A percentile compares a stretch with the other conserved stretches of the same genome.
Conservation (phyloP, 1,140 invertebrate species). For the Drosophila kurseongensis region DNA sequence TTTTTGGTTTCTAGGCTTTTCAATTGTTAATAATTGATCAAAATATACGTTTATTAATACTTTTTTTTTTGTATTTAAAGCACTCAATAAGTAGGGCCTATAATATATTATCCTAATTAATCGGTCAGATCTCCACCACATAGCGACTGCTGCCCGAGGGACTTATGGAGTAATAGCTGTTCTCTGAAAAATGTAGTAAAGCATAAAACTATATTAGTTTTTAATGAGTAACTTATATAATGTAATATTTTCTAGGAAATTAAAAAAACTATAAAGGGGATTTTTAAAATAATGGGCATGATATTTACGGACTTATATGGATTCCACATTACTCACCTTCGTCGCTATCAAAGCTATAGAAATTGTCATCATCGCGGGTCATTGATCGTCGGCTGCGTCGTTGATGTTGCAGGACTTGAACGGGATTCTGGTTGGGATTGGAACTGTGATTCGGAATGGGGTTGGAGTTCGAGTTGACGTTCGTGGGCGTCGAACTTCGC, state of each 20-base stretch:
- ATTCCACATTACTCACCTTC: constrained; percentile 59
- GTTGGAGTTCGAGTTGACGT: constrained; percentile 8
- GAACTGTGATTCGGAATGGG: constrained; percentile 1
- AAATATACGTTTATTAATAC: not conserved
- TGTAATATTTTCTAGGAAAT: too few relatives aligned
- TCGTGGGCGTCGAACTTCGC: constrained; percentile 54
- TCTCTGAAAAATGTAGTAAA: constrained; percentile 61
- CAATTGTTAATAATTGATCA: not conserved
- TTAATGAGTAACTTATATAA: too few relatives aligned
- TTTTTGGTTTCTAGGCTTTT: not conserved
- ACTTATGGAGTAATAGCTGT: constrained; percentile 82
- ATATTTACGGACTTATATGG: not conserved
- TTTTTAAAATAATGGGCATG: not conserved
- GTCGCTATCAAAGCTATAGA: constrained; percentile 82
- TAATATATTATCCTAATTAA: constrained; percentile 2
- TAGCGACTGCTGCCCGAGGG: constrained; percentile 80
- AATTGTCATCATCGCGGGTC: constrained; percentile 78
- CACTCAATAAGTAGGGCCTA: not conserved
- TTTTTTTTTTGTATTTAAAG: constrained; percentile 2
- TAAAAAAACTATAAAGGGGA: too few relatives aligned
- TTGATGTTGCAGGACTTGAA: constrained; percentile 30
- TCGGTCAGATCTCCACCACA: constrained; percentile 72
- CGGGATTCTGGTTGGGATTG: constrained; percentile 18
- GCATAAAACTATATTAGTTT: not conserved
- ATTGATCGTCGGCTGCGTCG: constrained; percentile 66